These are phyloP conservation scores for Podilymbus podiceps DNA, from an alignment of 2,113 vertebrate genomes.

Conservation along the genomic window DNA sequence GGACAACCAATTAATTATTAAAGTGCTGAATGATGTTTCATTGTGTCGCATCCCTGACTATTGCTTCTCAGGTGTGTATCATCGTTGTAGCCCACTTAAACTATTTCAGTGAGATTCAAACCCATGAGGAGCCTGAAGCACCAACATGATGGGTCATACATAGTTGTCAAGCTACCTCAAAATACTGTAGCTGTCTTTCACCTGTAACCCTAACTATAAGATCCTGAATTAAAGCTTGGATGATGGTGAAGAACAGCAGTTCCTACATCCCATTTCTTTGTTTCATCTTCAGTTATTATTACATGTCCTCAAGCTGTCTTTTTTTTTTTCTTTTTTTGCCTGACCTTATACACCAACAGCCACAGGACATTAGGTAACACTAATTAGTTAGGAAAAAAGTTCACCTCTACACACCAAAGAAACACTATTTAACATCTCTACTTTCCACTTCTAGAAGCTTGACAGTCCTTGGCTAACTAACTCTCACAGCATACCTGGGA, in stretches of 20 bases:
- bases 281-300: not conserved
- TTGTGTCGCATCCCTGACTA: accelerated
- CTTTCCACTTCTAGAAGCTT: not conserved
- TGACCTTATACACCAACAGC: not conserved
- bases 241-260: not conserved
- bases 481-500: not conserved
- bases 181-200: not conserved
- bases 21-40: not conserved
- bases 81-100: not conserved
- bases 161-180: not conserved
- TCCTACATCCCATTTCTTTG: not conserved
- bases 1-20: not conserved
- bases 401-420: not conserved
- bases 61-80: not conserved
- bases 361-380: not conserved
- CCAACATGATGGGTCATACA: not conserved
- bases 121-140: not conserved
- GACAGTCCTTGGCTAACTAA: not conserved
- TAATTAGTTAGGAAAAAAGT: not conserved
- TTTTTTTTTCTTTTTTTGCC: not conserved
- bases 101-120: not conserved
- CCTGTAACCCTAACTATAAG: not conserved
- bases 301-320: not conserved
- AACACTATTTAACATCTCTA: not conserved
- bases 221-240: not conserved